Base-by-base conservation (phyloP, 1,140 invertebrate genomes). In the Cepaea nemoralis region DNA sequence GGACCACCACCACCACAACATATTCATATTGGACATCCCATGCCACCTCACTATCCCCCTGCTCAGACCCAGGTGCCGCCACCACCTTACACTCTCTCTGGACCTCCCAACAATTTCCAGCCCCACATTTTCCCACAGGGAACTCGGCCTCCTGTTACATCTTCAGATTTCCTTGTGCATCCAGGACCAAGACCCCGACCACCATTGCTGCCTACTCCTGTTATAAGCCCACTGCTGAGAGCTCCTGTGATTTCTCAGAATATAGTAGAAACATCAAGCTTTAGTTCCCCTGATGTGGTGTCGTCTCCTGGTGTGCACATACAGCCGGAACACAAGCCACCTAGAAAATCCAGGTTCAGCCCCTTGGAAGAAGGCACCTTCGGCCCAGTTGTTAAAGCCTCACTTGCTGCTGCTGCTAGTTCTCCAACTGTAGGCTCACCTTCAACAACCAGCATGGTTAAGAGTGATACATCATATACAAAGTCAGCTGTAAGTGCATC, bases 371-470 rank as follows among this genome's bases (percentile, higher is more conserved):
- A 45, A 55, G 55, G 24, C 40, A 78, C 55, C 73, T 73, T 67
- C 67, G 80, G 76, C 48, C 77, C 50, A 24, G 71, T 71, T 73
- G 39, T 78, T 0, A 80, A 80, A 71, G n/a, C 66, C 37, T 22
- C 27, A 69, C 75, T 69, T 50, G 37, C 31, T 31, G 0, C 67
- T n/a, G 31, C 50, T n/a, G 35, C 31, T 24, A 42, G 40, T 27
- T 42, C 33, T 35, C 59, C 63, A 59, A 55, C 16, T n/a, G 12
- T 31, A 35, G 40, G 35, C 1, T 80, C 45, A 55, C 45, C 27
- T 14, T 76, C 59, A 48, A 33, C 35, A 42, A 24, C 59, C 24
- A 45, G 0, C 27, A 33, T 16, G 5, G 33, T 31, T 16, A 59
- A 39, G 16, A 42, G 31, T 77, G 50, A 77, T 2, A n/a, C 35